Conservation (phyloP, 1,140 invertebrate species). For the Scaptomyza montana region DNA sequence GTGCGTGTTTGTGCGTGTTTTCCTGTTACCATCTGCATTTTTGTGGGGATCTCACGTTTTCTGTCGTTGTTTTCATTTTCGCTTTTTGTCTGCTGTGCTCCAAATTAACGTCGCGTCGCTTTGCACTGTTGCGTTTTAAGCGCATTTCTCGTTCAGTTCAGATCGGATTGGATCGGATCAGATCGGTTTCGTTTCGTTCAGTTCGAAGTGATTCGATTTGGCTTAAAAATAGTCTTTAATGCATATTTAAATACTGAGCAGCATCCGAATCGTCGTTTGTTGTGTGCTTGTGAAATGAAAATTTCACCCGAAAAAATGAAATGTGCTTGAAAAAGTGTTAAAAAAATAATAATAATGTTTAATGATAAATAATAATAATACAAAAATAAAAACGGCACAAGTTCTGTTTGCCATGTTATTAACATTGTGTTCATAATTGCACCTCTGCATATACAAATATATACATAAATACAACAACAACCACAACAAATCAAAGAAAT, state of each 20-base stretch:
- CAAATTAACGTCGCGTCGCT: constrained; percentile 51
- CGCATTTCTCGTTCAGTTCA: constrained; percentile 18
- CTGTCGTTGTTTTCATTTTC: constrained; percentile 33
- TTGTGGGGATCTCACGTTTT: constrained; percentile 31
- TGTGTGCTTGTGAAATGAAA: constrained; percentile 14
- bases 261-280: constrained; percentile 10
- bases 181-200: constrained; percentile 24
- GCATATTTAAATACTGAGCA: constrained; percentile 54
- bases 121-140: constrained; percentile 25
- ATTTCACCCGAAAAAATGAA: constrained; percentile 52
- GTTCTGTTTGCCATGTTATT: constrained; percentile 65
- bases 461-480: neutral
- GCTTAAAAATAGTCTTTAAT: constrained; percentile 40
- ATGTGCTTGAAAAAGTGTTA: constrained; percentile 32
- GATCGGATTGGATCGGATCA: constrained; percentile 8
- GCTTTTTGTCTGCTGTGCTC: constrained; percentile 33
- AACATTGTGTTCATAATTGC: constrained; percentile 75
- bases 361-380: constrained; percentile 9
- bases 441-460: constrained; percentile 12
- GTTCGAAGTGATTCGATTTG: constrained; percentile 3
- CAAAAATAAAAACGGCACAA: constrained; percentile 52
- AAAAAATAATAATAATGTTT: constrained; percentile 14
- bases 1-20: constrained; percentile 43
- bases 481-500: constrained; percentile 2
- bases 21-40: constrained; percentile 65